These are phyloP conservation scores for Nannoperca obscura DNA, from an alignment of 2,797 vertebrate genomes.

Conservation along the genomic window DNA sequence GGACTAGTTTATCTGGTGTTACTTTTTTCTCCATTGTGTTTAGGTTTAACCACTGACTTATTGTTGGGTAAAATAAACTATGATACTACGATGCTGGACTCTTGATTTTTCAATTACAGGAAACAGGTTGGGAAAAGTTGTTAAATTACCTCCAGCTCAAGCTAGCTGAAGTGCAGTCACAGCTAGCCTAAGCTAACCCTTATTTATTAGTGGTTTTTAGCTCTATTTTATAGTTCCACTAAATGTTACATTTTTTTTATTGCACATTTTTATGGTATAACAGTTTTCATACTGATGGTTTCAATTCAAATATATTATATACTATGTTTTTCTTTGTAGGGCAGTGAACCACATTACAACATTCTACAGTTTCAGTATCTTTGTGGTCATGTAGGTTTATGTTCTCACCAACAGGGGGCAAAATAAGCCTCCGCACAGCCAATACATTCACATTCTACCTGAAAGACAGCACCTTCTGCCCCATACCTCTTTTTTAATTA, in stretches of 20 bases:
- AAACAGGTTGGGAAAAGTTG: too few species aligned
- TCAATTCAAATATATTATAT: neutral
- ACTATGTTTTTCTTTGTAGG: neutral
- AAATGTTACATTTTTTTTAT: neutral
- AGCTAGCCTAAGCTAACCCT: neutral
- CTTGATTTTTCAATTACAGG: neutral
- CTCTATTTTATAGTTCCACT: neutral
- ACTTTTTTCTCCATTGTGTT: neutral
- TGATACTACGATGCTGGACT: neutral
- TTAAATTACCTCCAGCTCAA: neutral
- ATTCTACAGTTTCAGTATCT: neutral
- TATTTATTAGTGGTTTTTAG: neutral
- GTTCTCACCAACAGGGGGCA: slow-evolving; percentile 73
- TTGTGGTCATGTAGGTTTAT: slow-evolving; percentile 15
- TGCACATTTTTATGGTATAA: neutral
- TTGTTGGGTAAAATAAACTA: neutral
- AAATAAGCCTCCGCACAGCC: slow-evolving; percentile 33
- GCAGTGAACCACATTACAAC: neutral
- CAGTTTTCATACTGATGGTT: neutral
- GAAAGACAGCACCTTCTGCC: slow-evolving; percentile 10
- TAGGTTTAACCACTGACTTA: neutral
- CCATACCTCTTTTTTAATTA: slow-evolving; percentile 12
- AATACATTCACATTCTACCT: neutral
- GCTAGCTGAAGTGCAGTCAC: neutral
- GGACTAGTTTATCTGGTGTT: neutral